Base-by-base conservation (phyloP, 1,140 invertebrate species). In the Streblospio benedicti region DNA sequence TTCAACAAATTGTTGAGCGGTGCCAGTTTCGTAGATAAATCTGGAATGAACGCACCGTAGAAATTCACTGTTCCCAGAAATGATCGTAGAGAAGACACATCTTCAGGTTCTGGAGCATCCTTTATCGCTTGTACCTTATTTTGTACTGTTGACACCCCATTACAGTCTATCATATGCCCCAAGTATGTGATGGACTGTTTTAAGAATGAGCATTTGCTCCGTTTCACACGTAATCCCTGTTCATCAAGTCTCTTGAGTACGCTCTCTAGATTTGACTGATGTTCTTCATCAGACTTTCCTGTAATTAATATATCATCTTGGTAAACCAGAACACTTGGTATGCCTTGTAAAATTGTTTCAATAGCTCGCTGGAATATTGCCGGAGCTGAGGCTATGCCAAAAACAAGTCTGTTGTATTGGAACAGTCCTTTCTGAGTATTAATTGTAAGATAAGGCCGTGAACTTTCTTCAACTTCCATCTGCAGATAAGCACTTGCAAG, bases 301-400 rank as follows among this genome's bases (percentile, higher is more conserved):
- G 45, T 49, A 20, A 60, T 30, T 53, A 67, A 31, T 41, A 67
- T 61, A 58, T 62, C 57, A 50, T 60, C 47, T 27, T 33, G 32
- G 47, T 67, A 61, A 23, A 58, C 63, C 9, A 73, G 9, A 65
- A 65, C n/a, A 72, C 53, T 31, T 20, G 73, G 71, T 59, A 67
- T 27, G 27, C 62, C 61, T 47, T 57, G 50, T 33, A 82, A 59
- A 1, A 73, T 32, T 59, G 71, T 60, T 41, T 80, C 76, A 23
- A 83, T 79, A 18, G 76, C 67, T 58, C 72, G 38, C 64, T 84
- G 78, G 61, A 83, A 84, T 58, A 80, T 74, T n/a, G 70, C 64
- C 20, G 81, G 78, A 0, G 80, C 78, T 18, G 71, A 72, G 58
- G 75, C 72, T 4, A 83, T 71, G 9, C 79, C 81, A 71, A 81